Conservation (phyloP, 2,888 invertebrate genomes). For the Notodonta dromedarius region DNA sequence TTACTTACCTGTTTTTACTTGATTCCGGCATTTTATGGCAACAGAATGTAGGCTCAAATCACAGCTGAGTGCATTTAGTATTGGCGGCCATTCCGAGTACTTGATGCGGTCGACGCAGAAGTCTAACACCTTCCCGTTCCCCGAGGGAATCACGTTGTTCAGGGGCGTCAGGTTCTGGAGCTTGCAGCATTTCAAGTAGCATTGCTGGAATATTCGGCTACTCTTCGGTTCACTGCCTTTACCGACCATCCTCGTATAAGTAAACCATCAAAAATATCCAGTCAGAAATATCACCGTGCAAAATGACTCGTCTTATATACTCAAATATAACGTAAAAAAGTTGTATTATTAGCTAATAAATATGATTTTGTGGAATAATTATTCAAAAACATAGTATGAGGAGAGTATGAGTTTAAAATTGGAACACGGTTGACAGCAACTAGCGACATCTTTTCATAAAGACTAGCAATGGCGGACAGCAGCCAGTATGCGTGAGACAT, state of each 20-base stretch:
- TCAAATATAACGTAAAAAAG: slow-evolving; percentile 23
- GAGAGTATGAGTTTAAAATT: slow-evolving; percentile 59
- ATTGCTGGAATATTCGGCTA: slow-evolving; percentile 78
- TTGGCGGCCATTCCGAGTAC: slow-evolving; percentile 90
- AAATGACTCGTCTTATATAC: slow-evolving; percentile 39
- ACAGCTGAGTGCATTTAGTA: slow-evolving; percentile 88
- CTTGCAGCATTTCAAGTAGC: slow-evolving; percentile 80
- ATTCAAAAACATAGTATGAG: slow-evolving; percentile 57
- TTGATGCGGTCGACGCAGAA: slow-evolving; percentile 90
- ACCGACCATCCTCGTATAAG: slow-evolving; percentile 66
- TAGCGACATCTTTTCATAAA: slow-evolving; percentile 13
- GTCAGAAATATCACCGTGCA: slow-evolving; percentile 36
- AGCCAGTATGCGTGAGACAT: neutral
- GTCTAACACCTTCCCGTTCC: slow-evolving; percentile 84
- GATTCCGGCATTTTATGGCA: slow-evolving; percentile 86
- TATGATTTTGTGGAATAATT: slow-evolving; percentile 57
- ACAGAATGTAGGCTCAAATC: slow-evolving; percentile 89
- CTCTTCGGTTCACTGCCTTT: slow-evolving; percentile 69
- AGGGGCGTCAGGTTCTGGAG: slow-evolving; percentile 75
- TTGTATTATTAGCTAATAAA: slow-evolving; percentile 39
- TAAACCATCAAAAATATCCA: slow-evolving; percentile 58
- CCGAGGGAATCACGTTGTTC: slow-evolving; percentile 68
- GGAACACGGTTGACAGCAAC: slow-evolving; percentile 50
- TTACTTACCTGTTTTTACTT: slow-evolving; percentile 70
- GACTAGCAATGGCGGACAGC: neutral